Evolutionary conservation across 2,797 vertebrate species (phyloP).

Genomic region (Numenius phaeopus): DNA sequence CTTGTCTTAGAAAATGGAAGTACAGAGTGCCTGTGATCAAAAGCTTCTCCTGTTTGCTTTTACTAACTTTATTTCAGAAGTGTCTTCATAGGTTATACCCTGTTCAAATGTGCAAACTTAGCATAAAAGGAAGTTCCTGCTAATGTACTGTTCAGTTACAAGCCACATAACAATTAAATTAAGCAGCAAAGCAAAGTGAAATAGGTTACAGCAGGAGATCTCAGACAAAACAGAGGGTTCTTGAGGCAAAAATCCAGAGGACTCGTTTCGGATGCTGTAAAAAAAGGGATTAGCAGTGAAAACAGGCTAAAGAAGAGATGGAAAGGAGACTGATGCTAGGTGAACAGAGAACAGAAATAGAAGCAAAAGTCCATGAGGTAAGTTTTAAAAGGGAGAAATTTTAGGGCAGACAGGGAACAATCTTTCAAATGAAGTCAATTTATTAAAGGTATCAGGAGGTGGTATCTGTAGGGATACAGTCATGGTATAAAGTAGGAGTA

Average conservation of each 20-base stretch:
- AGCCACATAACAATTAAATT: neutral
- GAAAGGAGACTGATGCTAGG: neutral
- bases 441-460: conserved; percentile 13
- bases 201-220: neutral
- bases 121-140: neutral
- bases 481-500: neutral
- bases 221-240: neutral
- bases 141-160: neutral
- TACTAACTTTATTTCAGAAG: neutral
- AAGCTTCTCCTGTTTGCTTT: neutral
- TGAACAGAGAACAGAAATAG: conserved; percentile 14
- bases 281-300: neutral
- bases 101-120: neutral
- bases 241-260: neutral
- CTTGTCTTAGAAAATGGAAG: neutral
- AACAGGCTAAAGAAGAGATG: neutral
- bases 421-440: neutral
- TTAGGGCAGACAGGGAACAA: neutral
- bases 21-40: neutral
- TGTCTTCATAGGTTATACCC: neutral
- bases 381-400: conserved; percentile 32
- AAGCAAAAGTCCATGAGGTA: neutral
- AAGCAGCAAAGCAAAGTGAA: neutral
- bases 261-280: neutral
- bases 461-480: neutral